Evolutionary conservation across 2,888 invertebrate genomes (phyloP), one percentile per base, ranked within the genome.

Genomic region (Fissipunctia ypsillon): DNA sequence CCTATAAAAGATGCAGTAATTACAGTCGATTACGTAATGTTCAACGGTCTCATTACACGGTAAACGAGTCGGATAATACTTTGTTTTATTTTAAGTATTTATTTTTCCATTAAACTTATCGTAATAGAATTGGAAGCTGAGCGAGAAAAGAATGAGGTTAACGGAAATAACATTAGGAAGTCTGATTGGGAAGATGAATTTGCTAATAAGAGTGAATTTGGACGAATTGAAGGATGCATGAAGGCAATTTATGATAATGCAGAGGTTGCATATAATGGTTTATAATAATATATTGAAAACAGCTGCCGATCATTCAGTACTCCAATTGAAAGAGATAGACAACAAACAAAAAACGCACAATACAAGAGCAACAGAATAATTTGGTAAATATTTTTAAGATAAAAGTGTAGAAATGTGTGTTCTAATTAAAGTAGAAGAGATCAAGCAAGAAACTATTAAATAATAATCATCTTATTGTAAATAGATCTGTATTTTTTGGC

Each of bases 41-140:
- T 38, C n/a, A 43, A 60, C 28, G 25, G 57, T 56, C 69, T 84
- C 63, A 76, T 84, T 84, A 85, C 75, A 86, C 87, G 78, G 84
- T 76, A 50, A 38, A 77, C 59, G 85, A 57, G 19, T 81, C 57
- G 6, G 61, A 63, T 75, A 77, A 60, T 65, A 76, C 68, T 73
- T 81, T 84, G 73, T 82, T 77, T 78, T 38, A 38, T 9, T n/a
- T n/a, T 73, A 68, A 69, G 38, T 66, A 68, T 80, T 80, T 80
- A 28, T 76, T 82, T 80, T 73, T 31, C 2, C 12, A 48, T 9
- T 66, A 60, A 65, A 19, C 35, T 57, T 52, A 56, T 52, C 54
- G 69, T 75, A 83, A 74, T 61, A 43, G 74, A 57, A 38, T 72
- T 59, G 28, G 12, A 28, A 73, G 61, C 59, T 70, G 12, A 68